Base-by-base conservation (phyloP, 2,797 vertebrate species). In the Lagocephalus sceleratus region DNA sequence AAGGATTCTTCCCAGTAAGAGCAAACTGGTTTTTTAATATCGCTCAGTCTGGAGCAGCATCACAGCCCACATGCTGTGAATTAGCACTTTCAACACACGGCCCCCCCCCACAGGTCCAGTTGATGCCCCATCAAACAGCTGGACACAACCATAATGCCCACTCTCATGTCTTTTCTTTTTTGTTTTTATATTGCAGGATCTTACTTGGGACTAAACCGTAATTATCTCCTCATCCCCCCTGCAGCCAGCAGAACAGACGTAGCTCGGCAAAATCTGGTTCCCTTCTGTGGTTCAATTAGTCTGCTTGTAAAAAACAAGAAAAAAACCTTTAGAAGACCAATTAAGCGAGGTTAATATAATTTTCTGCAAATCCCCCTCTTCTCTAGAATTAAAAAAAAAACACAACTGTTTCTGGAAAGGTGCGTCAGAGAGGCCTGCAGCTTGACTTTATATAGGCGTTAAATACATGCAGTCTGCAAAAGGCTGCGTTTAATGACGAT, bases 241-340 rank as follows among this genome's bases (percentile, higher is more conserved):
- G 41, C 45, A 19, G 53, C 46, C 40, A 45, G 57, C 38, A n/a
- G 14, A 12, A 17, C 17, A 29, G 49, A 47, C 22, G 9, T 20
- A 42, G 57, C 46, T 20, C 51, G 23, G 52, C 26, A 40, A 20
- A 16, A 71, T 35, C 47, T 57, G 71, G 60, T 59, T 40, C 64
- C 63, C 51, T 58, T 62, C 57, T 78, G 66, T 54, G 71, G 57
- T 41, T 68, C 69, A 77, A 84, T 86, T 63, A 73, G 71, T 45
- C 10, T 45, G 48, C 66, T 66, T 20, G 65, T 75, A 75, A 81
- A 86, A 62, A n/a, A 46, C n/a, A 43, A 43, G 23, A 40, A 40
- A 70, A 40, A 51, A 14, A 47, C 17, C 19, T 38, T 57, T 45
- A 56, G 55, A 56, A 41, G 35, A 65, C 16, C 61, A 58, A 73